Percentiles rank a stretch among this genome's conserved stretches.
Evolutionary conservation across 2,113 vertebrate species (phyloP).

Genomic region (Siphamia tubifer): DNA sequence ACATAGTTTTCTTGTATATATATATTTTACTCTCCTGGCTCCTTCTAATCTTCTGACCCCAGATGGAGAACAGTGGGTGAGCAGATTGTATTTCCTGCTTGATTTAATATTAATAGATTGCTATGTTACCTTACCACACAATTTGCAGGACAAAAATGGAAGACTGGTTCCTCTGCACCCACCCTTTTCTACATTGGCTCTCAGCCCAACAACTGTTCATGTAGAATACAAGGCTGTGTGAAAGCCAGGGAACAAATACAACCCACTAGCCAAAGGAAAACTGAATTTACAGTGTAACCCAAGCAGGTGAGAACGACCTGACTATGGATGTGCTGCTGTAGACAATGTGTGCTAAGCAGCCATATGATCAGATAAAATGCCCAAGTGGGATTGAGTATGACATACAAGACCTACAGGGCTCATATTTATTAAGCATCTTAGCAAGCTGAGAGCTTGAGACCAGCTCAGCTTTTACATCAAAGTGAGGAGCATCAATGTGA

Average conservation of each 20-base stretch:
- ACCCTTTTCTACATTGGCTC: background rate
- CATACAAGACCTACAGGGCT: background rate
- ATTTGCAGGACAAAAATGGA: conserved; percentile 12
- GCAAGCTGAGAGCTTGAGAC: background rate
- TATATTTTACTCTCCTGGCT: conserved; percentile 19
- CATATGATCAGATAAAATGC: background rate
- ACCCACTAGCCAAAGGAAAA: conserved; percentile 16
- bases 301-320: conserved; percentile 29
- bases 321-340: conserved; percentile 33
- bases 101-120: conserved; percentile 72
- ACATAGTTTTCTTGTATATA: background rate
- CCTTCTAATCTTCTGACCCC: conserved; percentile 44
- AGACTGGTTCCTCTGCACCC: background rate
- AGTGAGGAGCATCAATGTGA: too few species aligned
- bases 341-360: conserved; percentile 2
- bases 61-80: conserved; percentile 45
- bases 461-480: too few species aligned
- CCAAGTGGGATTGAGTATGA: background rate
- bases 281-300: conserved; percentile 44
- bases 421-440: background rate
- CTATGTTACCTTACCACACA: conserved; percentile 30
- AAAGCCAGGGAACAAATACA: conserved; percentile 17
- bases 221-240: background rate
- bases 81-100: conserved; percentile 64
- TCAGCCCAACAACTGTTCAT: conserved; percentile 29